These are phyloP conservation scores for Sarcophaga peregrina DNA, from an alignment of 1,140 invertebrate genomes.

Conservation along the genomic window DNA sequence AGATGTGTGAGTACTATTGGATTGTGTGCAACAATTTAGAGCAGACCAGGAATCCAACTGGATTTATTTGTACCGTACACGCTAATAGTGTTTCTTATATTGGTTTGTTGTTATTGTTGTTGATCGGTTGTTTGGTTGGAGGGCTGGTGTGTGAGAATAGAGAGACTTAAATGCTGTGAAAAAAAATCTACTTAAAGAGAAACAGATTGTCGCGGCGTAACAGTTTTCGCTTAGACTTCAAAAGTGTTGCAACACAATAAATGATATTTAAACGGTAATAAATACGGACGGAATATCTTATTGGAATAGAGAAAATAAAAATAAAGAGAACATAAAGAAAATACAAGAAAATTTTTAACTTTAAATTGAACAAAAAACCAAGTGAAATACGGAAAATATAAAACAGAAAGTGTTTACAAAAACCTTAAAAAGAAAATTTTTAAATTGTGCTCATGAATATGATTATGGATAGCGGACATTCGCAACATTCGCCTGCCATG, in stretches of 20 bases:
- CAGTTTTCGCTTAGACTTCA: conserved; percentile 63
- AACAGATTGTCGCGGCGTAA: conserved; percentile 64
- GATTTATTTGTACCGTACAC: conserved; percentile 44
- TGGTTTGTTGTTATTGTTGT: not conserved
- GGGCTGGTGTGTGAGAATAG: not conserved
- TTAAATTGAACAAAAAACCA: not conserved
- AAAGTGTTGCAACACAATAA: conserved; percentile 49
- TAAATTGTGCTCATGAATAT: conserved; percentile 55
- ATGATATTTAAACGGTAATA: not conserved
- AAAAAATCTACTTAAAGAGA: conserved; percentile 64
- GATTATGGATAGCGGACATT: conserved; percentile 60
- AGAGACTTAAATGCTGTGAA: conserved; percentile 32
- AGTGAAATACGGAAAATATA: not conserved
- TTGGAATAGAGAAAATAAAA: not conserved
- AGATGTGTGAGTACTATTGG: conserved; percentile 61
- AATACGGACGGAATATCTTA: not conserved
- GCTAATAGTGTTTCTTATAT: not conserved
- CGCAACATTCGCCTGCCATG: conserved; percentile 10
- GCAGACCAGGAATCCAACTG: conserved; percentile 54
- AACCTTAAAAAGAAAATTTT: not conserved
- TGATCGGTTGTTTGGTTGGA: not conserved
- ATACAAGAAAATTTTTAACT: not conserved
- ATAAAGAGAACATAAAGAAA: not conserved
- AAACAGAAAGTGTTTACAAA: not conserved
- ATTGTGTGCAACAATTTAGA: conserved; percentile 65